Base-by-base conservation (phyloP, 2,113 vertebrate genomes). In the Podarcis raffonei region DNA sequence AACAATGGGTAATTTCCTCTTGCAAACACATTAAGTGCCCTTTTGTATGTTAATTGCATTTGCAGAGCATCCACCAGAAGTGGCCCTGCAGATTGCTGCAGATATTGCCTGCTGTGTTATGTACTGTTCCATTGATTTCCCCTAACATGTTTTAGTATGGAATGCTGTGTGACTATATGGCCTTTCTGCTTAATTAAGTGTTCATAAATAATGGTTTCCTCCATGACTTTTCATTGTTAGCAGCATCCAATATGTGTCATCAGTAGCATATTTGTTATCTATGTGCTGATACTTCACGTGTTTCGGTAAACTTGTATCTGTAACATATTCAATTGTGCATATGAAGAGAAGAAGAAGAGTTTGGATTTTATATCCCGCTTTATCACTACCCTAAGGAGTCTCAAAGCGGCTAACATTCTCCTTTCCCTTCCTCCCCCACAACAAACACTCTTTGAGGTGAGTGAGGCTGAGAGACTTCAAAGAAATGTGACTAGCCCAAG, bases 181-280 rank as follows among this genome's bases (percentile, higher is more conserved):
- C 76, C 37, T 86, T 68, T 86, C 48, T 53, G 27, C 84, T 86
- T 78, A 42, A 86, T 69, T n/a, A 86, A 86, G 66, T 79, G 32
- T 69, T 86, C 39, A 35, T 53, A 69, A 39, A 57, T 53, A 69
- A 69, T 83, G 81, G 35, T 83, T 83, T 83, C 16, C 18, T 57
- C 25, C 75, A 30, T 76, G 37, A 79, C 18, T 79, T 86, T 79
- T 76, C n/a, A 79, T n/a, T 48, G 27, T 86, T 37, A 79, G 62
- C 37, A 78, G 25, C 62, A 77, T 66, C 8, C 74, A 48, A 13
- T 68, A 59, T 68, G 16, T 68, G 71, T 30, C 25, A 39, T 22
- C 39, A 69, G 13, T 66, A 78, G 75, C 39, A 18, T 22, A 18
- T 53, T 35, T 35, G 6, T 68, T 68, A 35, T 8, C 37, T 16